A percentile compares a stretch with the other conserved stretches of the same genome.
Evolutionary conservation across 2,113 vertebrate genomes (phyloP).

Genomic region (Oncorhynchus kisutch): DNA sequence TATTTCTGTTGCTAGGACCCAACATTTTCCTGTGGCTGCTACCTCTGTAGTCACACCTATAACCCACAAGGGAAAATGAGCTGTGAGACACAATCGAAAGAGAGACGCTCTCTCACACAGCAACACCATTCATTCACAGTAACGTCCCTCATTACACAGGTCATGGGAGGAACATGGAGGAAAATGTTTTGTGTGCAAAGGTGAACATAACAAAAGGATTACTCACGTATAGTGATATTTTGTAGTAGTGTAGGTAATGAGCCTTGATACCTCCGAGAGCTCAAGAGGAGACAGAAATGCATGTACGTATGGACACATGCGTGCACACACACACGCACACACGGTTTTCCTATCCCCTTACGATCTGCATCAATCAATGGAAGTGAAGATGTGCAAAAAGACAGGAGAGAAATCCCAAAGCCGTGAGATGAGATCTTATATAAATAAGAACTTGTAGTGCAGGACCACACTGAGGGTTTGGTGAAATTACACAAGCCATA

Average conservation of each 20-base stretch:
- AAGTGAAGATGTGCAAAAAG: too few relatives aligned
- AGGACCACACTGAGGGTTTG: too few relatives aligned
- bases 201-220: background rate
- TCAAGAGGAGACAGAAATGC: background rate
- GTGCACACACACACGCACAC: background rate
- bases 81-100: background rate
- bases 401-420: too few relatives aligned
- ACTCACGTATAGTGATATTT: background rate
- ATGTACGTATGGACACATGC: background rate
- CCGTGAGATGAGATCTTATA: too few relatives aligned
- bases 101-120: background rate
- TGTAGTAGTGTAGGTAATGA: too few relatives aligned
- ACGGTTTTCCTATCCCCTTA: slow-evolving; percentile 9
- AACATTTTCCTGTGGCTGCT: slow-evolving; percentile 10
- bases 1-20: background rate
- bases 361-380: too few relatives aligned
- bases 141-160: background rate
- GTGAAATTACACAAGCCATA: too few relatives aligned
- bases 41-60: background rate
- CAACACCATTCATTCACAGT: background rate
- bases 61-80: background rate
- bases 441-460: too few relatives aligned
- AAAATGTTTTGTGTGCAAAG: background rate
- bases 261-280: too few relatives aligned
- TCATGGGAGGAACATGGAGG: background rate